phyloP scores from a whole-genome alignment of 2,888 invertebrate species.

The Morinoia aosen region DNA sequence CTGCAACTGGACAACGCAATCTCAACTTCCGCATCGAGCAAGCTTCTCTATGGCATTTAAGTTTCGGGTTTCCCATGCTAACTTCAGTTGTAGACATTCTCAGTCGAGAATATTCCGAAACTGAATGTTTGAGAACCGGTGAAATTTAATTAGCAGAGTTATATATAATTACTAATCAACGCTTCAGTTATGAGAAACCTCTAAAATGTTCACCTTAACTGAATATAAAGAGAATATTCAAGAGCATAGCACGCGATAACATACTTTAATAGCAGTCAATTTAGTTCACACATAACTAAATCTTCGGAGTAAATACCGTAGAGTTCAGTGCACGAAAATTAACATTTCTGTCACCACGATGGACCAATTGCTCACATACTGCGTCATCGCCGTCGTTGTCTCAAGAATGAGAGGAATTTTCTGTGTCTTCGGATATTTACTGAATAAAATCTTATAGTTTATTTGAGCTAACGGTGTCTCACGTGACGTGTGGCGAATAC shows the following conservation, averaged over 20 bases:
- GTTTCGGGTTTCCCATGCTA: background rate
- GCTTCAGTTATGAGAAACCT: background rate
- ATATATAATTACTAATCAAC: background rate
- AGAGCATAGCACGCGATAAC: background rate
- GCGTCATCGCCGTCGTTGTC: too few species aligned
- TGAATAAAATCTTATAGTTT: too few species aligned
- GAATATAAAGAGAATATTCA: background rate
- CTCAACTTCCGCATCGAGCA: background rate
- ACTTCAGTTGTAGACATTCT: too few species aligned
- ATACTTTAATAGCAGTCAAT: background rate
- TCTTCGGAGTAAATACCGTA: background rate
- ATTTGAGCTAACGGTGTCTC: too few species aligned
- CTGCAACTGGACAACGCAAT: background rate
- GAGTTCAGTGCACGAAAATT: background rate
- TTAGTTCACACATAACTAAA: background rate
- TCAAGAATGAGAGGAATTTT: too few species aligned
- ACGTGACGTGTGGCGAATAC: too few species aligned
- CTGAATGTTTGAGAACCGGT: background rate
- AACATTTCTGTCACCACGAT: too few species aligned
- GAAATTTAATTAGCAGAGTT: background rate
- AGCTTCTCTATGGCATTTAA: background rate
- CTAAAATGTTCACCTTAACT: background rate
- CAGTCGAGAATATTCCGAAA: background rate
- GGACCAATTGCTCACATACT: too few species aligned
- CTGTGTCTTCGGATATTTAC: too few species aligned